Conservation (phyloP, 2,888 invertebrate genomes). For the Pogonocherus hispidulus region DNA sequence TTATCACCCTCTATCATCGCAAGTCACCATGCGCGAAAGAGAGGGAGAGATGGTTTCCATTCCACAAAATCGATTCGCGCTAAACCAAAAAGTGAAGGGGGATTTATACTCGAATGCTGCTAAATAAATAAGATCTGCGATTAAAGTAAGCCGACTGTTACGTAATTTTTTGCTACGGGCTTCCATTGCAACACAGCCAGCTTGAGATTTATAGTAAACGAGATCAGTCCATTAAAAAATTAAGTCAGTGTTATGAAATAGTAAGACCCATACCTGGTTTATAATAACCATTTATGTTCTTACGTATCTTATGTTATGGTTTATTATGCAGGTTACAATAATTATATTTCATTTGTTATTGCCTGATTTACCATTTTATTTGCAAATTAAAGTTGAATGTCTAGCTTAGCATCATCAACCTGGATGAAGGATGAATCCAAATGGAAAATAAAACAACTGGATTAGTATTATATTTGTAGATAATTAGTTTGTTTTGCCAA, state of each 20-base stretch:
- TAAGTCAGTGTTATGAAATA: not conserved
- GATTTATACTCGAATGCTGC: not conserved
- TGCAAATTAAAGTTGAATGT: too few species aligned
- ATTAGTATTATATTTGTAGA: too few species aligned
- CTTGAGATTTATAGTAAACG: not conserved
- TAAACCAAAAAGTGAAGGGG: slow-evolving; percentile 17
- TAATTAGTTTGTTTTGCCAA: too few species aligned
- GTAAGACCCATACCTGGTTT: not conserved
- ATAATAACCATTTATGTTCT: not conserved
- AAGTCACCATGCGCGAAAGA: not conserved
- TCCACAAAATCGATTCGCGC: not conserved
- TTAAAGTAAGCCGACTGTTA: not conserved
- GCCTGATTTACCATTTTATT: too few species aligned
- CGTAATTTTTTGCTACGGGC: not conserved
- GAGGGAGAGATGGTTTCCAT: not conserved
- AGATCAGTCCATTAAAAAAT: not conserved
- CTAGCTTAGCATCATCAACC: too few species aligned
- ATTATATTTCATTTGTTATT: too few species aligned
- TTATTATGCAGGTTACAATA: not conserved
- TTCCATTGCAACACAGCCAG: not conserved
- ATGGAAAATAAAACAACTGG: too few species aligned
- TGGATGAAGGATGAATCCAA: too few species aligned
- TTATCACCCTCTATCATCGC: not conserved
- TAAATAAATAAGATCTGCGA: not conserved
- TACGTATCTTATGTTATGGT: not conserved